A percentile compares a stretch with the other conserved stretches of the same genome.
Evolutionary conservation across 2,113 vertebrate genomes (phyloP).

Genomic region (Dicerorhinus sumatrensis): DNA sequence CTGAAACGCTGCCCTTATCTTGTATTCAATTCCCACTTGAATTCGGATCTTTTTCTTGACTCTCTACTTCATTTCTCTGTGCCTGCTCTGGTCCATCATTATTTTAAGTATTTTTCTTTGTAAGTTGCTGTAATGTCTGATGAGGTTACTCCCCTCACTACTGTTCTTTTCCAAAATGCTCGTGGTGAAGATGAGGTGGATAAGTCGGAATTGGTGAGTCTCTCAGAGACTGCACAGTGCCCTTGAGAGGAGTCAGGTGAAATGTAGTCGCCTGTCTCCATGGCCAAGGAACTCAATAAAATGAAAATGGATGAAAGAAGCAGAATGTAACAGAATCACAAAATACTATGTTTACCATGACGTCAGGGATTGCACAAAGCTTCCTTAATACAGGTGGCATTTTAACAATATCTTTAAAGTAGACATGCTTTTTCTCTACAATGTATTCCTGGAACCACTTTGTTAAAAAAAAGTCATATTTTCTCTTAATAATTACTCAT

Average conservation of each 20-base stretch:
- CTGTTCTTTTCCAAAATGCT: neutral
- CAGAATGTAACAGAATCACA: neutral
- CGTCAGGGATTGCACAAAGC: neutral
- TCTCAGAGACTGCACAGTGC: neutral
- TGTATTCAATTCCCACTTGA: neutral
- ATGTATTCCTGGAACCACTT: neutral
- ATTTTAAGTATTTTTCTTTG: neutral
- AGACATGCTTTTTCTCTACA: neutral
- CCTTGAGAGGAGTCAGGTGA: neutral
- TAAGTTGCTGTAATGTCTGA: neutral
- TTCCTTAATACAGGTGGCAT: neutral
- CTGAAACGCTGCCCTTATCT: conserved; percentile 5
- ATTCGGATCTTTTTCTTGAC: neutral
- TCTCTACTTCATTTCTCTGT: neutral
- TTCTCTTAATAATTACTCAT: conserved; percentile 8
- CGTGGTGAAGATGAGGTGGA: neutral
- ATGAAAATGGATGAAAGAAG: neutral
- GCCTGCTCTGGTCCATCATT: neutral
- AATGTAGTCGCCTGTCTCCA: neutral
- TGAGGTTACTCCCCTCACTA: neutral
- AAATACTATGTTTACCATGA: neutral
- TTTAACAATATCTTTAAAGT: neutral
- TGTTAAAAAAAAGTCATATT: neutral
- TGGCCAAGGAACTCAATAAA: neutral
- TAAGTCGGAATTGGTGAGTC: neutral